Evolutionary conservation across 30 jellyfish, hydroid and myxozoan species (phyloP), one percentile per base, ranked within the genome.

Genomic region (Hydractinia symbiolongicarpus): DNA sequence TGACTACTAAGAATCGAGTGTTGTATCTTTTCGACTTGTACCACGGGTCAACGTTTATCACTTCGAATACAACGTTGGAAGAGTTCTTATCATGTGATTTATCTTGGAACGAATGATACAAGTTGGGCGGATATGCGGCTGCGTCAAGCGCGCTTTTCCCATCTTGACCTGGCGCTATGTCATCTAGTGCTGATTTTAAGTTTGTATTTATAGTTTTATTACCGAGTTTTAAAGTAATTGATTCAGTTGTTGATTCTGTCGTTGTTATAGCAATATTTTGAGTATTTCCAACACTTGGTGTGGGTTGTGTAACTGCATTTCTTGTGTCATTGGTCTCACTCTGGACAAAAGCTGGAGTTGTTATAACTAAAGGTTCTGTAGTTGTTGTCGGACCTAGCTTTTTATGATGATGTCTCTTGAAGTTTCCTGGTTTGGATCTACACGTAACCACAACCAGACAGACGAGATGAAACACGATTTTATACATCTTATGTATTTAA

Each of bases 121-220:
- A n/a, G 83, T 74, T 74, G 9, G 83, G 66, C n/a, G 83, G 68
- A 67, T 74, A 58, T 5, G 83, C 5, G 62, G 66, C 83, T 4
- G 83, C 9, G 66, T 20, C 50, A 44, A 55, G 62, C n/a, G 54
- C 4, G 15, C 81, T 9, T 78, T 70, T 78, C 8, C 72, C 81
- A 44, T 55, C 93, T 58, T 54, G 75, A 44, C 86, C 97, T 7
- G 97, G 97, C 9, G 97, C 97, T 17, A 90, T 81, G 49, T 83
- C 97, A 69, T 84, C 88, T 49, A 90, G 70, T 7, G 97, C 97
- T 53, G 95, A 79, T 50, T 83, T 70, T 56, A 90, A 86, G 78
- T 90, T 90, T 51, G 91, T 66, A 50, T 79, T 69, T 17, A 66
- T 72, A 53, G 89, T 68, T 52, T 62, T 53, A 17, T 82, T 82